Base-by-base conservation (phyloP, 1,140 invertebrate genomes). In the Lutraria rhynchaena region DNA sequence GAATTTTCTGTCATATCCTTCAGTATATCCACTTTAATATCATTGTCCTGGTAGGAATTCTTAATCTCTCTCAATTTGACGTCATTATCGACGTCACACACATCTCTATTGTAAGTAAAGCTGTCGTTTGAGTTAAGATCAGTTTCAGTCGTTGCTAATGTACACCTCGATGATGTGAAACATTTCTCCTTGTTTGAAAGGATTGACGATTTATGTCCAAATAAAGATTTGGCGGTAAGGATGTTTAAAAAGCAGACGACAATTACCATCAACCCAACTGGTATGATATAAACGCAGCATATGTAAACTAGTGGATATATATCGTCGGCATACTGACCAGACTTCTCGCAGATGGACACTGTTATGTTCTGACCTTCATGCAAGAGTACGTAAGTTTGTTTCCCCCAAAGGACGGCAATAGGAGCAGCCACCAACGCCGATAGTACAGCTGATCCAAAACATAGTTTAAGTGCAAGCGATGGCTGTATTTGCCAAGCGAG, bases 401-500 rank as follows among this genome's bases (percentile, higher is more conserved):
- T 81, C 33, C 78, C 78, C 67, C 69, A 81, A 17, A 73, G 31
- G n/a, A 81, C 61, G 4, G 49, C 15, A 41, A 53, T 67, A 17
- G 67, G 69, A 3, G 7, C 37, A 15, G 78, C 69, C 13, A 65
- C 46, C 11, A 73, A 27, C 7, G 37, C 31, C 17, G 78, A 33
- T 7, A 81, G 27, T 24, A 41, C 33, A 19, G 74, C 29, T 13
- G 57, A 49, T 24, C 15, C 29, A 2, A 63, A n/a, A 46, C 65
- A 61, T 7, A 81, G 29, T 24, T 81, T 81, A 2, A 51, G 22
- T 17, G 78, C 78, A 37, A 73, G n/a, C 0, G 78, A 74, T 37
- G 55, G 31, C 33, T 82, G 69, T 41, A 88, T 81, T 60, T 87
- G 87, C 19, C 75, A 61, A 5, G 67, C 29, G 0, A 88, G 77